Conservation (phyloP, 2,113 vertebrate species). For the Oophaga pumilio region DNA sequence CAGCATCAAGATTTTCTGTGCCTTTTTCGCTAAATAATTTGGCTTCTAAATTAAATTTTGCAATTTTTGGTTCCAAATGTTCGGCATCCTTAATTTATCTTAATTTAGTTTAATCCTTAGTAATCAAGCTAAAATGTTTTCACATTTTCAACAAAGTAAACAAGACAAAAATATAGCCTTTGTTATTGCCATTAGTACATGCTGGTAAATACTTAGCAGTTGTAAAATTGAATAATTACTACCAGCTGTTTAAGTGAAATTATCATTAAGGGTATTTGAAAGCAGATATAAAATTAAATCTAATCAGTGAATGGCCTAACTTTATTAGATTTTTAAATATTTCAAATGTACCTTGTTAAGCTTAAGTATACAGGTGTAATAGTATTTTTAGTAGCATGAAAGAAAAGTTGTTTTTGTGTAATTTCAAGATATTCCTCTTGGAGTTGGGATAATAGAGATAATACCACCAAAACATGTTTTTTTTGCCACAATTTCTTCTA, state of each 20-base stretch:
- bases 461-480: too few relatives aligned
- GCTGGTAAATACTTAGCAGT: slow-evolving; percentile 14
- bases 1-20: not conserved
- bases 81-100: not conserved
- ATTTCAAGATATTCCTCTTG: not conserved
- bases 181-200: slow-evolving; percentile 15
- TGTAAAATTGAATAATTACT: slow-evolving; percentile 8
- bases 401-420: not conserved
- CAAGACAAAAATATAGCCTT: slow-evolving; percentile 1
- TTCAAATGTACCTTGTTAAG: not conserved
- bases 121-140: slow-evolving; percentile 9
- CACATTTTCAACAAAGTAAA: not conserved
- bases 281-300: slow-evolving; percentile 11
- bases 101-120: not conserved
- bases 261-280: slow-evolving; percentile 29
- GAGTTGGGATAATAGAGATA: not conserved
- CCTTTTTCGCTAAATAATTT: not conserved
- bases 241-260: slow-evolving; percentile 32
- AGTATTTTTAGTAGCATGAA: not conserved
- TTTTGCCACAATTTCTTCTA: too few relatives aligned
- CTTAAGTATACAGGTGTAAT: not conserved
- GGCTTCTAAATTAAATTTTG: not conserved
- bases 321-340: not conserved
- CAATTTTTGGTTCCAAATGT: not conserved
- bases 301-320: slow-evolving; percentile 10